A percentile compares a stretch with the other conserved stretches of the same genome.
Conservation (phyloP, 1,140 invertebrate genomes). For the Papilio dardanus region DNA sequence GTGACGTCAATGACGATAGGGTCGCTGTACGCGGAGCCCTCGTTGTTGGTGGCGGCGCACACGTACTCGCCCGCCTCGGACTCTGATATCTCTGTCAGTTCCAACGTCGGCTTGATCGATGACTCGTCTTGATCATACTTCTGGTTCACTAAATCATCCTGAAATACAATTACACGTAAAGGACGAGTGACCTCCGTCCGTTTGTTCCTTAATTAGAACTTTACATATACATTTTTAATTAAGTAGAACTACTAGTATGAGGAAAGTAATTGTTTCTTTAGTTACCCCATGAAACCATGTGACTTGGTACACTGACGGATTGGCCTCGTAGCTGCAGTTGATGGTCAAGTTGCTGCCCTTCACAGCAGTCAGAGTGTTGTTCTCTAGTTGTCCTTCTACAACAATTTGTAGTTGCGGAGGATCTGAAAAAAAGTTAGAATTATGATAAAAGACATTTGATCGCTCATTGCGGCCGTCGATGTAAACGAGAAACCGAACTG, state of each 20-base stretch:
- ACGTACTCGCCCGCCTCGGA: slow-evolving; percentile 65
- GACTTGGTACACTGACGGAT: slow-evolving; percentile 60
- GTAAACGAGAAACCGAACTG: too few species aligned
- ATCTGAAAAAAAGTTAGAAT: too few species aligned
- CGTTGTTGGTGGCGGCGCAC: slow-evolving; percentile 64
- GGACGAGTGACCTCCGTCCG: too few species aligned
- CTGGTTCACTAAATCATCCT: slow-evolving; percentile 58
- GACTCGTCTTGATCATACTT: slow-evolving; percentile 43
- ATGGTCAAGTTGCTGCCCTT: slow-evolving; percentile 64
- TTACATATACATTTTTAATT: too few species aligned
- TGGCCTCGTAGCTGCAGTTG: slow-evolving; percentile 66
- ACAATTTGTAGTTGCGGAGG: slow-evolving; percentile 60
- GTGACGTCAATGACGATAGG: slow-evolving; percentile 63
- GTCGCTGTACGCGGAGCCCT: slow-evolving; percentile 63
- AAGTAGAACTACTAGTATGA: too few species aligned
- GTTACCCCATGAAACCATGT: slow-evolving; percentile 71
- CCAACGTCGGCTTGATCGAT: slow-evolving; percentile 47
- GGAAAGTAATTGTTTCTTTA: too few species aligned
- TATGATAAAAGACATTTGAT: too few species aligned
- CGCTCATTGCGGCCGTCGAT: too few species aligned
- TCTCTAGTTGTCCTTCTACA: slow-evolving; percentile 52
- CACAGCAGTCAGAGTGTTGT: slow-evolving; percentile 55
- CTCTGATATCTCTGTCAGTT: slow-evolving; percentile 54
- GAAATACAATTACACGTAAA: slow-evolving; percentile 38
- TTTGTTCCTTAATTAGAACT: too few species aligned